Base-by-base conservation (phyloP, 2,888 invertebrate genomes). In the Phalera bucephala region DNA sequence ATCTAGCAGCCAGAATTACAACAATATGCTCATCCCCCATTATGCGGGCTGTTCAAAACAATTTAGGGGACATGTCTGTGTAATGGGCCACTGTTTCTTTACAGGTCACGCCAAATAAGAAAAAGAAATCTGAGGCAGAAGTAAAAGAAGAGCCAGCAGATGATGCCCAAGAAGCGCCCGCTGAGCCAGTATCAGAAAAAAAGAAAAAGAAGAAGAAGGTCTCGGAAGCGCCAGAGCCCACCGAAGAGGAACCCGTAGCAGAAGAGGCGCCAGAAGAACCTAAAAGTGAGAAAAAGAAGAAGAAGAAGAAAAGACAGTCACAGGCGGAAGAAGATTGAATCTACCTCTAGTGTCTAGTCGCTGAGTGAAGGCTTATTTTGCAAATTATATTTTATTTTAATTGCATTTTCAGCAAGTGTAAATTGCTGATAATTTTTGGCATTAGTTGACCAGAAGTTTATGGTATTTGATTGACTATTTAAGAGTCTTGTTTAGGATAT, bases 121-220 rank as follows among this genome's bases (percentile, higher is more conserved):
- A 82, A 43, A 72, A 78, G 47, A 89, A 86, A 50, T 31, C 45
- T 15, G 70, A 58, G 23, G 59, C 66, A 42, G 62, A 57, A 31
- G 51, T 51, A 2, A 32, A 45, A 36, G 51, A 45, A 21, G 46
- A 52, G 26, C 31, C 36, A 0, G 36, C 33, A 11, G 48, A 42
- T 17, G 36, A 48, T 10, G 31, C 17, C 5, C 40, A 64, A 44
- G 57, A 64, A 12, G 56, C 62, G 33, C 59, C 52, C 5, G 52
- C 68, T 11, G 67, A 62, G 25, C 72, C 72, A 1, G 52, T 63
- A 8, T 80, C 81, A 10, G 90, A 90, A 53, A 91, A 91, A 41
- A 91, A 91, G 57, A 83, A 82, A 47, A 91, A 90, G 56, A 91
- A 91, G 61, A 91, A 91, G 60, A 91, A 87, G 68, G 55, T 43